These are phyloP conservation scores for Todiramphus chloris DNA, from an alignment of 2,113 vertebrate species.

Conservation along the genomic window DNA sequence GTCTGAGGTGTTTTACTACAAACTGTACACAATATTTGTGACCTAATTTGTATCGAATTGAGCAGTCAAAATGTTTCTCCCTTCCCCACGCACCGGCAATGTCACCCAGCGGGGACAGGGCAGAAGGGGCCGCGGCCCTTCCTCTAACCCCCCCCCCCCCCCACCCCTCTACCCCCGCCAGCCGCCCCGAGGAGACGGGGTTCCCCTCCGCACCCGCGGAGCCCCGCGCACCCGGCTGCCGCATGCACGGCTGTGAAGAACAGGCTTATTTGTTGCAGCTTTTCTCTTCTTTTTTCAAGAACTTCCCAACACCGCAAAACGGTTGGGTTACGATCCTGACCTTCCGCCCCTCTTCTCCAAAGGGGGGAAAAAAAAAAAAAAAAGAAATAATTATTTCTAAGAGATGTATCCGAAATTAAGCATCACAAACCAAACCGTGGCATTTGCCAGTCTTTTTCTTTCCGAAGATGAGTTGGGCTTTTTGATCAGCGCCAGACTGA, in stretches of 20 bases:
- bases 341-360: background rate
- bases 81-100: constrained; percentile 14
- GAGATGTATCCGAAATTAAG: constrained; percentile 12
- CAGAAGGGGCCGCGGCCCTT: background rate
- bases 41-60: constrained; percentile 72
- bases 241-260: background rate
- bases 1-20: constrained; percentile 80
- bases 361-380: background rate
- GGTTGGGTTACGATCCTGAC: background rate
- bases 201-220: background rate
- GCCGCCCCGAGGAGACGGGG: background rate
- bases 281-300: background rate
- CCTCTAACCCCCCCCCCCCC: background rate
- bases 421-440: background rate
- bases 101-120: background rate
- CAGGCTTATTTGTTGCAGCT: background rate
- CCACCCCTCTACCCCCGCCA: background rate
- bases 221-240: background rate
- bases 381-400: background rate
- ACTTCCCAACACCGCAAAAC: background rate
- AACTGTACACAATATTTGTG: constrained; percentile 82
- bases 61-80: constrained; percentile 39
- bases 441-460: background rate
- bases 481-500: constrained; percentile 33
- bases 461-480: constrained; percentile 27